Conservation (phyloP, 2,888 invertebrate species). For the Epicampocera succincta region DNA sequence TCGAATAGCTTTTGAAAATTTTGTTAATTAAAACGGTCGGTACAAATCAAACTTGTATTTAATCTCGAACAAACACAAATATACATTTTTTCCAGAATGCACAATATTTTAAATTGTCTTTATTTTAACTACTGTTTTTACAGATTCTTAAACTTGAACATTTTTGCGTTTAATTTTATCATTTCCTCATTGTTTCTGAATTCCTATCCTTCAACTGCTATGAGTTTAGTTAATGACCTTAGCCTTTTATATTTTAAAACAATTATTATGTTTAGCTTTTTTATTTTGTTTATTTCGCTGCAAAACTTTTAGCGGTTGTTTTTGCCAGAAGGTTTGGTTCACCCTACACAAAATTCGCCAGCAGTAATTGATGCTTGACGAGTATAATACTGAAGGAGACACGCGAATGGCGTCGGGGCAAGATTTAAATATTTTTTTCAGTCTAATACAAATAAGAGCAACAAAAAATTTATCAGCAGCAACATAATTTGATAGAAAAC, state of each 20-base stretch:
- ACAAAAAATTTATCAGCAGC: too few relatives aligned
- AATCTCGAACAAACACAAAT: too few relatives aligned
- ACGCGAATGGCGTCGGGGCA: too few relatives aligned
- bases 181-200: constrained; percentile 35
- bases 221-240: constrained; percentile 49
- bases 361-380: background rate
- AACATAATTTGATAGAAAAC: too few relatives aligned
- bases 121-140: background rate
- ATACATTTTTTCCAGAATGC: too few relatives aligned
- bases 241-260: constrained; percentile 11
- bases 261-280: constrained; percentile 4
- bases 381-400: too few relatives aligned
- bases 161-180: constrained; percentile 26
- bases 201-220: constrained; percentile 39
- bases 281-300: constrained; percentile 20
- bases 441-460: too few relatives aligned
- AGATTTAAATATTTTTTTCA: too few relatives aligned
- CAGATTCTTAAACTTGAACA: constrained; percentile 22
- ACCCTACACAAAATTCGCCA: background rate
- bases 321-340: constrained; percentile 16
- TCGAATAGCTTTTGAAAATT: too few relatives aligned
- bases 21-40: too few relatives aligned
- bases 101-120: background rate
- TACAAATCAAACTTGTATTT: too few relatives aligned
- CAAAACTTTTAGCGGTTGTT: constrained; percentile 7